Evolutionary conservation across 2,888 invertebrate genomes (phyloP).

Genomic region (Drosophila fulvimacula): DNA sequence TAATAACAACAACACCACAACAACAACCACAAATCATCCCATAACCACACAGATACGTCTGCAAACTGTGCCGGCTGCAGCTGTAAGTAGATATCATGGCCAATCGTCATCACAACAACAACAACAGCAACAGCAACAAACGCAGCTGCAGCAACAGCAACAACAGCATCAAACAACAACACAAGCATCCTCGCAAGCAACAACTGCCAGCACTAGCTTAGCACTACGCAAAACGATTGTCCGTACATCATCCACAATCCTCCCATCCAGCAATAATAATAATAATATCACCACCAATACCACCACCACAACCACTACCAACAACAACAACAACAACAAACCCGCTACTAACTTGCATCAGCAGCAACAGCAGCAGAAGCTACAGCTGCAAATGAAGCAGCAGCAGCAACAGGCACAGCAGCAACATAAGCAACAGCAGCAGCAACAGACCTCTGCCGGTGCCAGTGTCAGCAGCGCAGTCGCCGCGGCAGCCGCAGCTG

Average conservation of each 20-base stretch:
- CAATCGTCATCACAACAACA: conserved; percentile 86
- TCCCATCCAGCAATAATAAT: conserved; percentile 75
- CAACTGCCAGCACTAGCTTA: conserved; percentile 84
- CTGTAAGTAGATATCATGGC: conserved; percentile 92
- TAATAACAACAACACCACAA: conserved; percentile 67
- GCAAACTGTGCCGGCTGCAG: conserved; percentile 93
- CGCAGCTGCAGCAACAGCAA: conserved; percentile 57
- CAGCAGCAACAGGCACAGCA: conserved; percentile 70
- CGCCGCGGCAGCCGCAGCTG: conserved; percentile 80
- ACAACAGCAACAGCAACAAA: conserved; percentile 71
- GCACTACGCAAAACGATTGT: conserved; percentile 87
- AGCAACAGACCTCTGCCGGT: conserved; percentile 79
- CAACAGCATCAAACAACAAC: conserved; percentile 63
- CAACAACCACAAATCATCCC: conserved; percentile 84
- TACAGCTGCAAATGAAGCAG: conserved; percentile 76
- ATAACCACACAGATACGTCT: conserved; percentile 92
- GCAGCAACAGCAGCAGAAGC: conserved; percentile 84
- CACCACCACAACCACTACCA: conserved; percentile 60
- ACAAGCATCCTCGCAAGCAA: conserved; percentile 68
- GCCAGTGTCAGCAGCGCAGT: conserved; percentile 77
- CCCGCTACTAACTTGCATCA: conserved; percentile 82
- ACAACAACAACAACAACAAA: conserved; percentile 68
- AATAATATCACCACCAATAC: conserved; percentile 61
- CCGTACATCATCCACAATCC: conserved; percentile 82
- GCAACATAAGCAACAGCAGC: conserved; percentile 81